A percentile compares a stretch with the other conserved stretches of the same genome.
Evolutionary conservation across 2,113 vertebrate genomes (phyloP).

Genomic region (Monarcha castaneiventris): DNA sequence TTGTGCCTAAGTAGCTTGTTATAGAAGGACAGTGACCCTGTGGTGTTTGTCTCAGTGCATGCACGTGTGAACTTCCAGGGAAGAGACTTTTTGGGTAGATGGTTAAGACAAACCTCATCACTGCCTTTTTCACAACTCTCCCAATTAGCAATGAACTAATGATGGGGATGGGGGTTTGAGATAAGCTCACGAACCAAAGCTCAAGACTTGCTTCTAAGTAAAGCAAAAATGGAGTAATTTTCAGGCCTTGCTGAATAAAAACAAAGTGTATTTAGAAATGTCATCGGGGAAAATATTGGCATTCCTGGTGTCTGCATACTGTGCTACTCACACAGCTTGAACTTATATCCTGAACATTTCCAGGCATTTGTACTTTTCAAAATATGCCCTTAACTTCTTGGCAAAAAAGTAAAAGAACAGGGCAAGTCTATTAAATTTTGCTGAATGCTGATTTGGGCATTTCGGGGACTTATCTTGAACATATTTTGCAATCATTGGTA

Average conservation of each 20-base stretch:
- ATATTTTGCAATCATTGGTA: background rate
- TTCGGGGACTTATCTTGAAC: background rate
- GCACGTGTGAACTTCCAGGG: background rate
- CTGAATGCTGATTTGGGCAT: background rate
- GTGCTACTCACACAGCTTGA: background rate
- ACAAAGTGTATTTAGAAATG: background rate
- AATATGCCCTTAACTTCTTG: background rate
- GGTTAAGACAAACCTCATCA: background rate
- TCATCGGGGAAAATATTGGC: too few relatives aligned
- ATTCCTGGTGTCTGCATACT: background rate
- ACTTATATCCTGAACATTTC: background rate
- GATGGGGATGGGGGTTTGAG: rapidly evolving
- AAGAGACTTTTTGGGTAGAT: background rate
- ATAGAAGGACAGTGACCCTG: background rate
- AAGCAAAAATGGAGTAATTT: background rate
- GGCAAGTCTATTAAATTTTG: background rate
- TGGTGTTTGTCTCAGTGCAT: too few relatives aligned
- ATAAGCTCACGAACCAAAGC: background rate
- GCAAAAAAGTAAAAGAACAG: background rate
- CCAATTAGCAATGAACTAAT: background rate
- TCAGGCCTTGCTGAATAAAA: background rate
- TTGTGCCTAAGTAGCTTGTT: background rate
- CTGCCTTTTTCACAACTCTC: background rate
- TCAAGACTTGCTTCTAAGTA: background rate
- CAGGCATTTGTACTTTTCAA: background rate